Conservation (phyloP, 2,797 vertebrate genomes). For the Discoglossus pictus region DNA sequence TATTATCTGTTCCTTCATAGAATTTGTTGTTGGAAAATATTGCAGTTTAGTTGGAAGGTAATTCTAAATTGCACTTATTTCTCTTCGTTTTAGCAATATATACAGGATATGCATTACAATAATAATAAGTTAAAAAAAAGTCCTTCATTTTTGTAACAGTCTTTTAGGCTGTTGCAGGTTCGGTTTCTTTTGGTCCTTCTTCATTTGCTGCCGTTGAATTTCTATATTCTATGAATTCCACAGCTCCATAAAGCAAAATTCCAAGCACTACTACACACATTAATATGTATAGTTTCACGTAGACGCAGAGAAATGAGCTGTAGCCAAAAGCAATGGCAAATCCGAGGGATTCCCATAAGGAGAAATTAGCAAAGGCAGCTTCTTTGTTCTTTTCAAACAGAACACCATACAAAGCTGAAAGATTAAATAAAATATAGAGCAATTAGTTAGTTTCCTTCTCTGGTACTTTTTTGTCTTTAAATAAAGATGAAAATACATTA, state of each 20-base stretch:
- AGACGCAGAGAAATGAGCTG: conserved; percentile 82
- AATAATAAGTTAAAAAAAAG: no score
- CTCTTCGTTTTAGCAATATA: no score
- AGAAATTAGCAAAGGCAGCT: conserved; percentile 91
- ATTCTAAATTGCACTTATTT: no score
- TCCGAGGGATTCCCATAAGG: conserved; percentile 91
- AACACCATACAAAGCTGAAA: conserved; percentile 82
- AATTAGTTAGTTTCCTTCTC: neutral
- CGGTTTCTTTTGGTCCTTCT: conserved; percentile 30
- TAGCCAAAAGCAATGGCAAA: conserved; percentile 89
- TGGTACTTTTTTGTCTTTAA: neutral
- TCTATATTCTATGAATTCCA: conserved; percentile 76
- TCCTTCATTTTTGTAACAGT: no score
- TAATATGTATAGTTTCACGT: conserved; percentile 83
- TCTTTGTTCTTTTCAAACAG: conserved; percentile 85
- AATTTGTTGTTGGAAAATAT: no score
- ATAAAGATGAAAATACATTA: neutral
- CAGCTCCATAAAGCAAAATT: conserved; percentile 68
- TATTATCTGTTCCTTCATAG: no score
- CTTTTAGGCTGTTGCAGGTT: no score
- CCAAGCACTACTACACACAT: conserved; percentile 72
- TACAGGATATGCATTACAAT: no score
- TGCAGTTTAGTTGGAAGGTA: no score
- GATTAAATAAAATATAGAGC: conserved; percentile 12
- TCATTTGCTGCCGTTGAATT: neutral